These are phyloP conservation scores for Macroglossus sobrinus DNA, from an alignment of 2,113 vertebrate species.

Conservation along the genomic window DNA sequence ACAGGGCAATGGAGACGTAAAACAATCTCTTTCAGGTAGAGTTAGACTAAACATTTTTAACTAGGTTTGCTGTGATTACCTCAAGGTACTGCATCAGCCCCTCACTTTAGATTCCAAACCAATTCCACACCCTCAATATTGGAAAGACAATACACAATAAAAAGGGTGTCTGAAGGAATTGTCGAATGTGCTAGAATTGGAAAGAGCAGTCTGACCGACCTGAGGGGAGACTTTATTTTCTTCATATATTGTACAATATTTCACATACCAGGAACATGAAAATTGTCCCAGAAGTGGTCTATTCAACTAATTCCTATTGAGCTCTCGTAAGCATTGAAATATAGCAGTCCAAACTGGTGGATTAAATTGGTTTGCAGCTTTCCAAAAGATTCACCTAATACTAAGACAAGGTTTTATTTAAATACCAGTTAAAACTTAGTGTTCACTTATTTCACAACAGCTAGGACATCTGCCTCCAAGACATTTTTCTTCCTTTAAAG, in stretches of 20 bases:
- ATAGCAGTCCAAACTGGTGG: not conserved
- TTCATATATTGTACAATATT: not conserved
- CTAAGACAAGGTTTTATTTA: not conserved
- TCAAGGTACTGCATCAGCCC: constrained; percentile 42
- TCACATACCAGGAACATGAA: not conserved
- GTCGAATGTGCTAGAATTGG: not conserved
- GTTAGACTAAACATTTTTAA: not conserved
- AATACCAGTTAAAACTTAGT: not conserved
- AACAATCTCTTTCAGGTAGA: not conserved
- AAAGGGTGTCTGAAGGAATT: not conserved
- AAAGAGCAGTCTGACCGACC: not conserved
- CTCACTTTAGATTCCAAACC: constrained; percentile 42
- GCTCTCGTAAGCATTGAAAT: not conserved
- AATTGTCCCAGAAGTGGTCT: not conserved
- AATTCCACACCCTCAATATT: not conserved
- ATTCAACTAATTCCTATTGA: not conserved
- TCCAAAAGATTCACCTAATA: constrained; percentile 4
- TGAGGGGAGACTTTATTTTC: not conserved
- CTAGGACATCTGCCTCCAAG: not conserved
- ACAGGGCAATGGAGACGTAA: not conserved
- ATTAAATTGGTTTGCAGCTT: not conserved
- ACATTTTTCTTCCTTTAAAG: not conserved
- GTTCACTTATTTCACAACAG: constrained; percentile 15
- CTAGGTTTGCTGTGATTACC: not conserved
- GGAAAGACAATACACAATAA: not conserved